Evolutionary conservation across 2,113 vertebrate genomes (phyloP).

Genomic region (Anolis carolinensis): DNA sequence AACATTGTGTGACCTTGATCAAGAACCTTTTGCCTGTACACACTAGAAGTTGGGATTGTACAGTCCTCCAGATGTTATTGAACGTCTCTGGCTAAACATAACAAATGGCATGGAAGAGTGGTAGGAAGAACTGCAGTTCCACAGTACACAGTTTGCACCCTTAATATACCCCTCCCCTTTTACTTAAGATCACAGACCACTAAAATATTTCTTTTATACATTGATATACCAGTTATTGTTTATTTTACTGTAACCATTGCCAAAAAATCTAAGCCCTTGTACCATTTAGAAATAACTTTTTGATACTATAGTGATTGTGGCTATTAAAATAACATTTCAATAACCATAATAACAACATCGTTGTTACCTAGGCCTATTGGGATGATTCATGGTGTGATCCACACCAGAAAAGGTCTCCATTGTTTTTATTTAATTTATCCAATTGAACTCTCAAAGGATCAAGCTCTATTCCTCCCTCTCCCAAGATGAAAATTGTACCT

Average conservation of each 20-base stretch:
- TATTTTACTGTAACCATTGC: background rate
- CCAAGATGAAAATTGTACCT: too few species aligned
- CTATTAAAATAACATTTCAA: too few species aligned
- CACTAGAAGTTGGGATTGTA: too few species aligned
- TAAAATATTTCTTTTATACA: background rate
- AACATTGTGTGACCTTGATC: slow-evolving; percentile 8
- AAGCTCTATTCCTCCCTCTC: background rate
- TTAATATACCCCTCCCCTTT: background rate
- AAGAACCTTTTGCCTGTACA: background rate
- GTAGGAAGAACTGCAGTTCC: too few species aligned
- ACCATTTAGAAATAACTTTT: background rate
- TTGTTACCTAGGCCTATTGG: background rate
- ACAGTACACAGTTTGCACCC: too few species aligned
- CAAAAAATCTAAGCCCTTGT: background rate
- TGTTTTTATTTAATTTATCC: background rate
- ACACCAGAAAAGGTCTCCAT: background rate
- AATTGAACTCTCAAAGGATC: background rate
- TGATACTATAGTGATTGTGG: background rate
- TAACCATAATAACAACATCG: too few species aligned
- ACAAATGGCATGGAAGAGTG: too few species aligned
- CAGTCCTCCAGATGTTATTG: too few species aligned
- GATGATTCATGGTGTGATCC: background rate
- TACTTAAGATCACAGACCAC: background rate
- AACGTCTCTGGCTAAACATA: too few species aligned
- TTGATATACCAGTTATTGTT: background rate